Conservation (phyloP, 2,888 invertebrate genomes). For the Pristionchus exspectatus region DNA sequence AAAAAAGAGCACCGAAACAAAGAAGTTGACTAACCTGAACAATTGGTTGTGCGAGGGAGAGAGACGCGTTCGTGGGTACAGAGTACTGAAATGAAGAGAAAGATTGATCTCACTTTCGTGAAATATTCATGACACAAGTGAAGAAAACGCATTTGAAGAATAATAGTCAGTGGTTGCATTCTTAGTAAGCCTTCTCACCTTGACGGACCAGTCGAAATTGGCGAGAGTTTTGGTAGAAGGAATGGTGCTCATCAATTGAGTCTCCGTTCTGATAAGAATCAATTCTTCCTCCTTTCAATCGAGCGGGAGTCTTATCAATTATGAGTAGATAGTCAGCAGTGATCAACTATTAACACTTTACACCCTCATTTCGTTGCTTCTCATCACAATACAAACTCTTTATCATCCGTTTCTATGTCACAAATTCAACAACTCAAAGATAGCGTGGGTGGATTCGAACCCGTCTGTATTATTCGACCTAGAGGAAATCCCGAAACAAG, state of each 20-base stretch:
- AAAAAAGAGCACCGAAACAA: background rate
- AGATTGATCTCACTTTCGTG: background rate
- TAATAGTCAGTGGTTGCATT: too few species aligned
- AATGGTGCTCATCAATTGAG: conserved; percentile 35
- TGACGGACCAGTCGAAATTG: conserved; percentile 52
- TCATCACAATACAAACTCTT: background rate
- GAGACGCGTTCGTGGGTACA: conserved; percentile 38
- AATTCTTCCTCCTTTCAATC: background rate
- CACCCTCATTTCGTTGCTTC: background rate
- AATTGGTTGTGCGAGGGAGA: background rate
- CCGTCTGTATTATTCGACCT: conserved; percentile 15
- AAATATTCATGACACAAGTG: background rate
- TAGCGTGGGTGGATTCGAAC: conserved; percentile 21
- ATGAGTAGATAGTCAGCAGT: conserved; percentile 7
- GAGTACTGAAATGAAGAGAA: conserved; percentile 1
- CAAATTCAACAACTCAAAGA: conserved; percentile 42
- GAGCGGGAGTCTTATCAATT: conserved; percentile 5
- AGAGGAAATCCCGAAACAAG: conserved; percentile 16
- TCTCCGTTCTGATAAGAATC: conserved; percentile 16
- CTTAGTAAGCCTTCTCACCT: background rate
- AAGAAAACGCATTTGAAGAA: background rate
- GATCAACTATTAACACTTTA: conserved; percentile 12
- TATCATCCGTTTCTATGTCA: conserved; percentile 31
- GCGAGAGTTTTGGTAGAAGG: conserved; percentile 24
- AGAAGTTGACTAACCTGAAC: background rate